phyloP scores from a whole-genome alignment of 2,797 vertebrate species.

The Intellagama lesueurii region DNA sequence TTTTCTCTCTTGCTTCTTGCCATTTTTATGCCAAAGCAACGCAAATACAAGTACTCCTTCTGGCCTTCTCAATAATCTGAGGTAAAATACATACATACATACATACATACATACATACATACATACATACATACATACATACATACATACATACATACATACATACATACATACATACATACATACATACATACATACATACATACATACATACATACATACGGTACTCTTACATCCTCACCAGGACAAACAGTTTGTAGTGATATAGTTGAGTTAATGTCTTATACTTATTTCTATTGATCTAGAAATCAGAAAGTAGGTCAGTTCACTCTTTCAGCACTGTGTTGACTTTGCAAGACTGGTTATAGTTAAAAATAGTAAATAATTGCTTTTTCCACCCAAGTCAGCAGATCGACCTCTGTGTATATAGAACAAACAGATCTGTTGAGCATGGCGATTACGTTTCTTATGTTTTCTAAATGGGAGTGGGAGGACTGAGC shows the following conservation, averaged over 20 bases:
- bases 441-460: not conserved
- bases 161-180: no score
- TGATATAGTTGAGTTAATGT: conserved; percentile 11
- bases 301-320: conserved; percentile 19
- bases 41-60: not conserved
- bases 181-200: no score
- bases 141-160: no score
- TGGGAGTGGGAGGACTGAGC: not conserved
- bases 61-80: not conserved
- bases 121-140: no score
- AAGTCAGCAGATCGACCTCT: conserved; percentile 21
- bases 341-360: conserved; percentile 24
- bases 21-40: not conserved
- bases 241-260: not conserved
- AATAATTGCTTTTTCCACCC: conserved; percentile 33
- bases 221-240: not conserved
- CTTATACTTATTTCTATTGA: conserved; percentile 21
- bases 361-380: conserved; percentile 28
- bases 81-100: not conserved
- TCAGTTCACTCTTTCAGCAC: not conserved
- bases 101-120: no score
- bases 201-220: not conserved
- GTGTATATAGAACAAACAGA: not conserved
- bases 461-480: conserved; percentile 19
- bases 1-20: conserved; percentile 21